These are phyloP conservation scores for Osmerus eperlanus DNA, from an alignment of 2,113 vertebrate genomes.

Conservation along the genomic window DNA sequence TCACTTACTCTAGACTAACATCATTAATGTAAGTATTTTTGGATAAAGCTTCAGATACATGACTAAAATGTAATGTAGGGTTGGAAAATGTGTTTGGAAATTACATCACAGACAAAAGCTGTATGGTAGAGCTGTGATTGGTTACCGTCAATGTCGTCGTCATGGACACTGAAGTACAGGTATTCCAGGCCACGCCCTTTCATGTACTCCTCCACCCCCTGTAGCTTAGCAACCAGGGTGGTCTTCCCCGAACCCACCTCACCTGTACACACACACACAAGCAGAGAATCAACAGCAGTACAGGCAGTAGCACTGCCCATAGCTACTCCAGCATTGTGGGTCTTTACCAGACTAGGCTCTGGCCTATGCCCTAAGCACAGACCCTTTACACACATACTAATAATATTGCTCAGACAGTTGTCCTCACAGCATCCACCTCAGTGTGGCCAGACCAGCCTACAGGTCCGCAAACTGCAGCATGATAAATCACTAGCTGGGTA, in stretches of 20 bases:
- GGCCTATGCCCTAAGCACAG: too few relatives aligned
- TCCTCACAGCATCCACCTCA: neutral
- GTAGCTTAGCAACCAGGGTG: slow-evolving; percentile 92
- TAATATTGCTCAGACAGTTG: neutral
- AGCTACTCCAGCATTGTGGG: neutral
- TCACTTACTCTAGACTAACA: too few relatives aligned
- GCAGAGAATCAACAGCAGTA: neutral
- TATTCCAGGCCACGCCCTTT: slow-evolving; percentile 98
- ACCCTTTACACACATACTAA: too few relatives aligned
- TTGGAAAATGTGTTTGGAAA: too few relatives aligned
- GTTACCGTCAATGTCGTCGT: slow-evolving; percentile 96
- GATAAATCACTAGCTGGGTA: too few relatives aligned
- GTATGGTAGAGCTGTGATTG: slow-evolving; percentile 10
- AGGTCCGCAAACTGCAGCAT: neutral
- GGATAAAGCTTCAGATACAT: too few relatives aligned
- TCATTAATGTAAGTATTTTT: too few relatives aligned
- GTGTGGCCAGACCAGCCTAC: neutral
- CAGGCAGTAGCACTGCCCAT: neutral
- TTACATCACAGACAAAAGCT: too few relatives aligned
- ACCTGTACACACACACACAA: slow-evolving; percentile 71
- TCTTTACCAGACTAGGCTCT: too few relatives aligned
- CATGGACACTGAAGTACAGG: slow-evolving; percentile 93
- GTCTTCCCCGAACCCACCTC: slow-evolving; percentile 98
- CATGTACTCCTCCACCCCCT: slow-evolving; percentile 94
- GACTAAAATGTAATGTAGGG: too few relatives aligned